A percentile compares a stretch with the other conserved stretches of the same genome.
Evolutionary conservation across 2,113 vertebrate species (phyloP).

Genomic region (Propithecus coquereli): DNA sequence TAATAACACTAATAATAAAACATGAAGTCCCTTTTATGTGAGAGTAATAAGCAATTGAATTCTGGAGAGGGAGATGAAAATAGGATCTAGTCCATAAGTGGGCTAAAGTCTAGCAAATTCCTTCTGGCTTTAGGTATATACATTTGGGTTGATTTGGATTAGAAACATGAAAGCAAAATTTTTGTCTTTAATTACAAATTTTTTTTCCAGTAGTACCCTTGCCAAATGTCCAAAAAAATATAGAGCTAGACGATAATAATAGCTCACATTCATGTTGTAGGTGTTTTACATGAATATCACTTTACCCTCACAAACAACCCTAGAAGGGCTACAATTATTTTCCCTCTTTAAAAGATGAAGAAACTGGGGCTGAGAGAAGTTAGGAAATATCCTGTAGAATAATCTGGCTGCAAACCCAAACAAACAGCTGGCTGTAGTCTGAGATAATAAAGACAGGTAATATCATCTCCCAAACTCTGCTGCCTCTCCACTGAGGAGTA

Average conservation of each 20-base stretch:
- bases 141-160: constrained; percentile 34
- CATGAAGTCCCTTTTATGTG: not conserved
- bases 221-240: constrained; percentile 32
- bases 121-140: not conserved
- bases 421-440: not conserved
- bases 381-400: not conserved
- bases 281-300: not conserved
- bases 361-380: not conserved
- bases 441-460: not conserved
- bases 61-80: not conserved
- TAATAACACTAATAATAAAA: not conserved
- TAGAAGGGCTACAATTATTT: not conserved
- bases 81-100: not conserved
- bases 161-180: constrained; percentile 24
- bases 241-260: not conserved
- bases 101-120: not conserved
- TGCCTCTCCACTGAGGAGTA: not conserved
- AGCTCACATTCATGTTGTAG: not conserved
- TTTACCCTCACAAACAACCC: not conserved
- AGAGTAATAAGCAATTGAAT: not conserved
- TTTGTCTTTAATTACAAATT: constrained; percentile 6
- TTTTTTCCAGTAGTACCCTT: not conserved
- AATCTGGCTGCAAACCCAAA: not conserved
- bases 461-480: not conserved
- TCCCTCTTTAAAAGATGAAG: not conserved